phyloP scores from a whole-genome alignment of 2,113 vertebrate species.

The Tyrannus savana region DNA sequence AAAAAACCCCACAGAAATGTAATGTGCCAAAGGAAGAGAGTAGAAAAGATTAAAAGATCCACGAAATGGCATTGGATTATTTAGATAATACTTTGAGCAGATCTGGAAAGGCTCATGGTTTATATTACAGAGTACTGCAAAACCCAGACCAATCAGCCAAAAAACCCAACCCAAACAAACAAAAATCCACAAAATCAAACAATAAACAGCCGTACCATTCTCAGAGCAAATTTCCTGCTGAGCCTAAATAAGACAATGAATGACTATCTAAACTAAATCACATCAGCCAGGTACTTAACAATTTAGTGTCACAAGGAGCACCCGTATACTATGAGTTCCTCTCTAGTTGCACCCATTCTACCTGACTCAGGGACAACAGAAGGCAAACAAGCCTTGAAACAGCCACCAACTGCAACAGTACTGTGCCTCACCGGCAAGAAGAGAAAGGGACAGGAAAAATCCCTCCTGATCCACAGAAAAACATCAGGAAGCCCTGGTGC shows the following conservation, averaged over 20 bases:
- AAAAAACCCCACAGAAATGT: neutral
- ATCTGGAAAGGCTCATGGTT: neutral
- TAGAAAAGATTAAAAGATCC: neutral
- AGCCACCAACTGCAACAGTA: neutral
- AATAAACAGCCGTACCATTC: neutral
- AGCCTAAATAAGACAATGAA: neutral
- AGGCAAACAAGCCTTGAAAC: neutral
- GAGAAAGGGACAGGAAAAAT: neutral
- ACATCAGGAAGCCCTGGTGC: neutral
- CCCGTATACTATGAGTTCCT: neutral
- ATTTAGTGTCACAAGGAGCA: fast-evolving
- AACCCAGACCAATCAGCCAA: neutral
- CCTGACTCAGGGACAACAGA: neutral
- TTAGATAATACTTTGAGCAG: neutral
- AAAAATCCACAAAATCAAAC: neutral
- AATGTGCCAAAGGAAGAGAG: neutral
- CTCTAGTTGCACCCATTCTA: neutral
- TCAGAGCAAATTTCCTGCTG: neutral
- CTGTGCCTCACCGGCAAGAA: neutral
- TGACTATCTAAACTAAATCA: neutral
- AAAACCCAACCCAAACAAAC: neutral
- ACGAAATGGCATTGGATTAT: neutral
- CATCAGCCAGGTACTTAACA: neutral
- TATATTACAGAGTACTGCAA: neutral
- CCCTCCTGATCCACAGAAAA: neutral